These are phyloP conservation scores for Macaria liturata DNA, from an alignment of 2,888 invertebrate species.

Conservation along the genomic window DNA sequence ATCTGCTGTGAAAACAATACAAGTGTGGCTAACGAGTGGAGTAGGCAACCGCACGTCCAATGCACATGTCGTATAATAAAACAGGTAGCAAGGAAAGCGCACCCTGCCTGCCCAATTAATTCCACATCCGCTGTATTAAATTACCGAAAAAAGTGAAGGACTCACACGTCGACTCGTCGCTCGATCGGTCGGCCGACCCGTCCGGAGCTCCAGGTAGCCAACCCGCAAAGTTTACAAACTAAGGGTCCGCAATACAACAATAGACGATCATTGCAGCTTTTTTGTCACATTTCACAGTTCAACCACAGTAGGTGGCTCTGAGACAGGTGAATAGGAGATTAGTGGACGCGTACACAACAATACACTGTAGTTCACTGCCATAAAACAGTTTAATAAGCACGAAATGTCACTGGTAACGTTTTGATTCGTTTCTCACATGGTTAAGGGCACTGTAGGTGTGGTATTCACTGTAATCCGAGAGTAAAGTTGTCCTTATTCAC, in stretches of 20 bases:
- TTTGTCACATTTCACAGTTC: conserved; percentile 81
- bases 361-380: conserved; percentile 60
- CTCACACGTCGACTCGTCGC: conserved; percentile 74
- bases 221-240: conserved; percentile 78
- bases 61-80: conserved; percentile 64
- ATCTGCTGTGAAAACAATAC: conserved; percentile 56
- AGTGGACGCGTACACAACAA: conserved; percentile 75
- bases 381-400: conserved; percentile 74
- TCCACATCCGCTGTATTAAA: conserved; percentile 80
- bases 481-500: conserved; percentile 34
- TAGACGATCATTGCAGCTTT: conserved; percentile 73
- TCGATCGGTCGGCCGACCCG: conserved; percentile 66
- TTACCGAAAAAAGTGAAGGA: conserved; percentile 66
- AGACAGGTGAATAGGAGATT: conserved; percentile 77
- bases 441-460: conserved; percentile 43
- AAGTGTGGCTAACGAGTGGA: conserved; percentile 29
- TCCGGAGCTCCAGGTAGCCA: conserved; percentile 70
- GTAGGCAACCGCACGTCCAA: conserved; percentile 43
- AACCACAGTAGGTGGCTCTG: conserved; percentile 67
- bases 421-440: conserved; percentile 50
- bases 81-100: conserved; percentile 78
- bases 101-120: conserved; percentile 81
- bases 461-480: conserved; percentile 72
- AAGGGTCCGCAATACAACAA: conserved; percentile 58
- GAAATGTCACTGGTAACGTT: conserved; percentile 56